Base-by-base conservation (phyloP, 2,888 invertebrate species). In the Chaetoderma sp. region DNA sequence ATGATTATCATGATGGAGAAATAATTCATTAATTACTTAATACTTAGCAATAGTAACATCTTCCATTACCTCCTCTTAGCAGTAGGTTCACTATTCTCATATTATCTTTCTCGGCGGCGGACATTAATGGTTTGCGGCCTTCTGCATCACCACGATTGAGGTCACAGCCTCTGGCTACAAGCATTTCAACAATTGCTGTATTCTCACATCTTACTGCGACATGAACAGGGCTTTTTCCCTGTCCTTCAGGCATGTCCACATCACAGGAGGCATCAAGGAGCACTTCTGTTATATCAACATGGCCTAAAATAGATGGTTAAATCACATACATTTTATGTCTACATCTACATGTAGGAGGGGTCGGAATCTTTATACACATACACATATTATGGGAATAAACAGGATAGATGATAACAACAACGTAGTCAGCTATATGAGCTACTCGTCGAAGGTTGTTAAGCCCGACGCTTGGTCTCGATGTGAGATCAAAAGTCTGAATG, bases 141-240 rank as follows among this genome's bases (percentile, higher is more conserved):
- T 76, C 69, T 23, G 76, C 72, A 64, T 83, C 80, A 5, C 65
- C 67, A 67, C 70, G 73, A 68, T 82, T 73, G 18, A 74, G 45
- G 44, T 76, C 71, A 67, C 79, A 79, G 25, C 73, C 76, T 6
- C 72, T 73, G n/a, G 71, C 60, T 5, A 81, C 33, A 49, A 83
- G 68, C 50, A 72, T 45, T 50, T 74, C 71, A 1, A 78, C 78
- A 33, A 81, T 72, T 8, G 72, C 72, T 13, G 60, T 18, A 62
- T 79, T 68, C 33, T 74, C 73, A 1, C 70, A 54, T 42, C 65
- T 57, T 4, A 75, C 74, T 10, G 77, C 79, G 21, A 74, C 71
- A 56, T 77, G 75, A 57, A 84, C 71, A 1, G 84, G 75, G 13
- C 81, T 79, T 57, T 77, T 70, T 2, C 80, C 78, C 28, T 68